Conservation (phyloP, 2,797 vertebrate genomes). For the Coregonus ussuriensis region DNA sequence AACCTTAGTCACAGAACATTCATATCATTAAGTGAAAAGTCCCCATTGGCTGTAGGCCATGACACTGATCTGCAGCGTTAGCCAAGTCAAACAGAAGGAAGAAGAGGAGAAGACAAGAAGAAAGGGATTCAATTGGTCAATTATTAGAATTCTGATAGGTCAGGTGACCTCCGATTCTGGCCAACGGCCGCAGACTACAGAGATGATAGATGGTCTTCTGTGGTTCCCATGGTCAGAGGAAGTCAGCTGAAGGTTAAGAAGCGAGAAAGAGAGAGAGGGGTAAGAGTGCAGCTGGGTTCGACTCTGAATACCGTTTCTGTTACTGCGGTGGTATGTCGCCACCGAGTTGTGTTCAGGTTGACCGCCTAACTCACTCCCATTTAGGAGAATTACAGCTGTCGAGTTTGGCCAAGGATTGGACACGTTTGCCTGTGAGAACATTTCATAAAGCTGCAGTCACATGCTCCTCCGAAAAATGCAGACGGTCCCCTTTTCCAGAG, state of each 20-base stretch:
- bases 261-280: neutral
- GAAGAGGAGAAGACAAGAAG: neutral
- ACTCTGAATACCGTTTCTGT: conserved; percentile 5
- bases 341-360: neutral
- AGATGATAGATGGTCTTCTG: neutral
- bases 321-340: neutral
- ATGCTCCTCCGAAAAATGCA: conserved; percentile 34
- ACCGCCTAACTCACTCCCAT: conserved; percentile 17
- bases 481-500: conserved; percentile 29
- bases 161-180: neutral
- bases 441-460: conserved; percentile 45
- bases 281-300: neutral
- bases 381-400: conserved; percentile 36
- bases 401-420: conserved; percentile 20
- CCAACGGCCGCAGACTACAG: neutral
- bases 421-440: conserved; percentile 29
- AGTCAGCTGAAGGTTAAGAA: neutral
- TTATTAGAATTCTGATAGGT: neutral
- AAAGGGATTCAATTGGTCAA: neutral
- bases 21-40: neutral
- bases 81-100: neutral
- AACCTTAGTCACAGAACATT: neutral
- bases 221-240: conserved; percentile 1
- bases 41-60: neutral
- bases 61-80: neutral